Percentiles rank a stretch among this genome's conserved stretches.
These are phyloP conservation scores for Melolontha melolontha DNA, from an alignment of 2,888 invertebrate genomes.

Conservation along the genomic window DNA sequence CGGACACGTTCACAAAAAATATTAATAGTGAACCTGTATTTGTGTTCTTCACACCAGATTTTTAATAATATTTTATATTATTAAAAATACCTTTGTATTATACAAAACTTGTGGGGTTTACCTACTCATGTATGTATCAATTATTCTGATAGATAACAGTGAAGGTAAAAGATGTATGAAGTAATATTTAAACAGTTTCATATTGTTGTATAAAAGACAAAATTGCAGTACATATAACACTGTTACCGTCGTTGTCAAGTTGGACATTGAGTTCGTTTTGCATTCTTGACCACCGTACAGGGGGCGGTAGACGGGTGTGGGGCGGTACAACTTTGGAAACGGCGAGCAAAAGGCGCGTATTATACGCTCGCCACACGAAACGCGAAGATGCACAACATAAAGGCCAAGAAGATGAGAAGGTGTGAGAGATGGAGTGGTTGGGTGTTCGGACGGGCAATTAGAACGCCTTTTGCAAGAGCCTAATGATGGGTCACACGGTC, in stretches of 20 bases:
- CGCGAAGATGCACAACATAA: conserved; percentile 12
- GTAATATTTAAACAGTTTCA: too few relatives aligned
- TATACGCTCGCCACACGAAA: conserved; percentile 10
- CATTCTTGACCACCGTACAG: conserved; percentile 14
- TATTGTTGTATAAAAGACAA: too few relatives aligned
- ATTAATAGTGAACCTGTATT: too few relatives aligned
- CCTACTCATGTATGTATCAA: too few relatives aligned
- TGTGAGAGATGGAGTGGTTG: conserved; percentile 63
- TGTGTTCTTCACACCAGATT: too few relatives aligned
- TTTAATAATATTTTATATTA: too few relatives aligned
- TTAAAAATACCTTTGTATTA: too few relatives aligned
- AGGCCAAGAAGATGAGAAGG: conserved; percentile 51
- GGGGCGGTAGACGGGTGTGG: conserved; percentile 16
- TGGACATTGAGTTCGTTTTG: conserved; percentile 14
- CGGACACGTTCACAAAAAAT: too few relatives aligned
- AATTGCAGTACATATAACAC: too few relatives aligned
- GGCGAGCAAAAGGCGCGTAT: conserved; percentile 7
- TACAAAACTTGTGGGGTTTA: too few relatives aligned
- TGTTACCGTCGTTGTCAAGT: not conserved
- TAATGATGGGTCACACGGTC: conserved; percentile 66
- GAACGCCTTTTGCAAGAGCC: conserved; percentile 67
- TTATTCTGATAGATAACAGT: too few relatives aligned
- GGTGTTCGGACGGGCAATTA: conserved; percentile 65
- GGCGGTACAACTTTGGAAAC: not conserved
- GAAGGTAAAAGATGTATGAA: too few relatives aligned